These are phyloP conservation scores for Achlya flavicornis DNA, from an alignment of 2,888 invertebrate genomes.

Conservation along the genomic window DNA sequence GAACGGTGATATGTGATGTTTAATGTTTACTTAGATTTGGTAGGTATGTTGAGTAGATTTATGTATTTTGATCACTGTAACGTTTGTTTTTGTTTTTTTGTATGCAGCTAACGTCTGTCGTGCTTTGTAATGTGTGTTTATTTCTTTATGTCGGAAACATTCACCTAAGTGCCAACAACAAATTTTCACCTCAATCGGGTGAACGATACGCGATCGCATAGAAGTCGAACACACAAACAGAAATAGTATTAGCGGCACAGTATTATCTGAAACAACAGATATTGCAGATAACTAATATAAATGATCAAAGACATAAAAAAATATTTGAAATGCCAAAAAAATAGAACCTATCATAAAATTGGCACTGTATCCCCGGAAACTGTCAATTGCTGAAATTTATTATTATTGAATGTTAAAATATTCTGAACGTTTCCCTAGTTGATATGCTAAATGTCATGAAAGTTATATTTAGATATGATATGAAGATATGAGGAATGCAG, in stretches of 20 bases:
- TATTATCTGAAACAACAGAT: too few relatives aligned
- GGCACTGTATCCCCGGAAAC: neutral
- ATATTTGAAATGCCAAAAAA: conserved; percentile 28
- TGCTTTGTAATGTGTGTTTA: too few relatives aligned
- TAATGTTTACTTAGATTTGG: neutral
- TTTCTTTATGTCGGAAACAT: too few relatives aligned
- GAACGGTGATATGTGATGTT: neutral
- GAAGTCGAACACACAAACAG: conserved; percentile 18
- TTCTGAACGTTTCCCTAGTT: neutral
- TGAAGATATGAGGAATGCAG: neutral
- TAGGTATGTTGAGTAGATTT: too few relatives aligned
- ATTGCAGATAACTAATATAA: too few relatives aligned
- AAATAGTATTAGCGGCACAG: conserved; percentile 21
- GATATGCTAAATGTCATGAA: neutral
- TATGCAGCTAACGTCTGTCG: too few relatives aligned
- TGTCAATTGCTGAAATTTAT: neutral
- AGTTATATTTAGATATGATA: neutral
- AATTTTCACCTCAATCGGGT: too few relatives aligned
- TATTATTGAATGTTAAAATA: neutral
- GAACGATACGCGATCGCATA: too few relatives aligned
- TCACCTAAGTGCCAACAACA: too few relatives aligned
- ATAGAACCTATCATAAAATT: neutral
- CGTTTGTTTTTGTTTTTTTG: too few relatives aligned
- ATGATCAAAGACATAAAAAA: conserved; percentile 38
- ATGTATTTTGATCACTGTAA: too few relatives aligned